phyloP scores from a whole-genome alignment of 2,113 vertebrate genomes.

The Ptychochromis oligacanthus region DNA sequence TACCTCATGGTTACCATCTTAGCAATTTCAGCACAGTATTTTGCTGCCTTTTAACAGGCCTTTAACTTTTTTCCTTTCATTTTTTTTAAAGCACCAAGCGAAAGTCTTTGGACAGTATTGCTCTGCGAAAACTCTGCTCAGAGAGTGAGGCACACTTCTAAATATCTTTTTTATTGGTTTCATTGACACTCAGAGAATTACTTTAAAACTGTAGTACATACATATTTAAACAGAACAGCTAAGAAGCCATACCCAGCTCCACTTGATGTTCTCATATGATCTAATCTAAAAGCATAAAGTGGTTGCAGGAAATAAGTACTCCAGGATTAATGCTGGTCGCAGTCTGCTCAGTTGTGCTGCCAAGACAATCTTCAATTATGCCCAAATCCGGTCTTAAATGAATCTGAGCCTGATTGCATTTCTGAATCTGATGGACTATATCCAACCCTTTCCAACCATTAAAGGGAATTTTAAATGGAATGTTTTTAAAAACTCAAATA shows the following conservation, averaged over 20 bases:
- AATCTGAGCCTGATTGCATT: background rate
- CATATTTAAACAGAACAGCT: background rate
- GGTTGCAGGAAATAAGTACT: background rate
- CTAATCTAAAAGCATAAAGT: conserved; percentile 3
- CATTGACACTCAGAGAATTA: background rate
- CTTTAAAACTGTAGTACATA: background rate
- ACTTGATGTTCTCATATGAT: background rate
- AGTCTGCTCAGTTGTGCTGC: conserved; percentile 1
- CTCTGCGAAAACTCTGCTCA: too few species aligned
- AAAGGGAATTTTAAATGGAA: background rate
- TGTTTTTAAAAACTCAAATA: background rate
- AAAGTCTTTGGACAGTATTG: background rate
- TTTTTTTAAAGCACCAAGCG: too few species aligned
- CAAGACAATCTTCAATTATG: background rate
- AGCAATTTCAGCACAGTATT: background rate
- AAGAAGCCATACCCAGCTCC: background rate
- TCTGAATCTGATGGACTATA: background rate
- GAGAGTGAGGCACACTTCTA: background rate
- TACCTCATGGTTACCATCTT: too few species aligned
- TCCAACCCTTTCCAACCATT: conserved; percentile 3
- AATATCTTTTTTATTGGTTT: background rate
- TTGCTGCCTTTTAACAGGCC: too few species aligned
- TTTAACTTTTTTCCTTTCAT: too few species aligned
- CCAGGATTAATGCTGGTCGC: background rate
- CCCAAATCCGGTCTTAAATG: background rate